A percentile compares a stretch with the other conserved stretches of the same genome.
These are phyloP conservation scores for Lanius collurio DNA, from an alignment of 2,113 vertebrate species.

Conservation along the genomic window DNA sequence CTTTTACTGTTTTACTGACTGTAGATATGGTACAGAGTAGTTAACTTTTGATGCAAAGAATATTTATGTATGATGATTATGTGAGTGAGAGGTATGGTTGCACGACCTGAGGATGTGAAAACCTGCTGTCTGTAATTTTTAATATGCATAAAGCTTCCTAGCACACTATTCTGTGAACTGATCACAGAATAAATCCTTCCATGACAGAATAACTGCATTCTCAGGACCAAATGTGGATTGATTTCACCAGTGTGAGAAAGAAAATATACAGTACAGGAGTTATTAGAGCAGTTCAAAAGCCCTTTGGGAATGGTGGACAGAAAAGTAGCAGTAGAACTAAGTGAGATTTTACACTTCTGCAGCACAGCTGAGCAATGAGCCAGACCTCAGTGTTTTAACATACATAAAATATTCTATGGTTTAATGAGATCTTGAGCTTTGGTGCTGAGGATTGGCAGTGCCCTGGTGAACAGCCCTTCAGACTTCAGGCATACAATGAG, in stretches of 20 bases:
- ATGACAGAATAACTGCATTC: not conserved
- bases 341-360: not conserved
- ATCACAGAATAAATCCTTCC: not conserved
- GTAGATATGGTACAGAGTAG: not conserved
- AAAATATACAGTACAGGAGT: not conserved
- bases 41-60: not conserved
- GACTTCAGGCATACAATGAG: not conserved
- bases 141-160: not conserved
- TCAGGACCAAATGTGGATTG: not conserved
- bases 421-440: constrained; percentile 3
- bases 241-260: not conserved
- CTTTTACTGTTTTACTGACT: not conserved
- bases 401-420: not conserved
- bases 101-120: not conserved
- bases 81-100: not conserved
- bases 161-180: not conserved
- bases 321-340: not conserved
- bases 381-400: not conserved
- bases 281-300: not conserved
- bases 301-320: not conserved
- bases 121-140: not conserved
- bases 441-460: not conserved
- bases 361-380: not conserved
- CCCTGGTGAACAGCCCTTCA: not conserved
- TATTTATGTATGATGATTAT: not conserved